Percentiles rank a stretch among this genome's conserved stretches.
Conservation (phyloP, 2,113 vertebrate species). For the Channa argus region DNA sequence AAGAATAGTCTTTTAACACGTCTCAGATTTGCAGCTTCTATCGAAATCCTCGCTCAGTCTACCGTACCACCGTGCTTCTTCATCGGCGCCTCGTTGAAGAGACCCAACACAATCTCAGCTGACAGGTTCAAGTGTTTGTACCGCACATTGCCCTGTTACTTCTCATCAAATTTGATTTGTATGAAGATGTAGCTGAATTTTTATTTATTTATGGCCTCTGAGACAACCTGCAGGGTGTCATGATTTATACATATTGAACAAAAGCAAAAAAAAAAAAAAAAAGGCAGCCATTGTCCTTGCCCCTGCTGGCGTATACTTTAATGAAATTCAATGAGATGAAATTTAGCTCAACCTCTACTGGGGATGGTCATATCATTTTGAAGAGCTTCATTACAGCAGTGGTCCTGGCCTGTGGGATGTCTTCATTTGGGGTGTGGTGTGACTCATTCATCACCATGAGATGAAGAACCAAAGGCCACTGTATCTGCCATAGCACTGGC, state of each 20-base stretch:
- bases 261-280: conserved; percentile 38
- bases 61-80: conserved; percentile 12
- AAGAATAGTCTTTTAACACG: conserved; percentile 1
- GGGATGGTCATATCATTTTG: conserved; percentile 80
- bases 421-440: conserved; percentile 68
- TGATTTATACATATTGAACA: conserved; percentile 78
- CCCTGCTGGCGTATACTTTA: conserved; percentile 79
- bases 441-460: conserved; percentile 71
- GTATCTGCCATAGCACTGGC: conserved; percentile 24
- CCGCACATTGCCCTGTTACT: conserved; percentile 60
- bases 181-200: conserved; percentile 75
- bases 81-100: conserved; percentile 37
- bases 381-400: conserved; percentile 82
- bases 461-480: conserved; percentile 59
- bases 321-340: conserved; percentile 84
- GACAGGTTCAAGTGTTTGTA: conserved; percentile 59
- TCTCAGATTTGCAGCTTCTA: conserved; percentile 34
- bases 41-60: conserved; percentile 45
- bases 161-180: conserved; percentile 77
- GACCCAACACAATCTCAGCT: conserved; percentile 41
- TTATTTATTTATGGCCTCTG: conserved; percentile 77
- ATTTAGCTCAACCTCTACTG: conserved; percentile 81
- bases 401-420: conserved; percentile 73
- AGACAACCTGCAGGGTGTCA: conserved; percentile 76
- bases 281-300: conserved; percentile 77